Conservation (phyloP, 35 echinoderm and acorn worm species). For the Eucidaris tribuloides region DNA sequence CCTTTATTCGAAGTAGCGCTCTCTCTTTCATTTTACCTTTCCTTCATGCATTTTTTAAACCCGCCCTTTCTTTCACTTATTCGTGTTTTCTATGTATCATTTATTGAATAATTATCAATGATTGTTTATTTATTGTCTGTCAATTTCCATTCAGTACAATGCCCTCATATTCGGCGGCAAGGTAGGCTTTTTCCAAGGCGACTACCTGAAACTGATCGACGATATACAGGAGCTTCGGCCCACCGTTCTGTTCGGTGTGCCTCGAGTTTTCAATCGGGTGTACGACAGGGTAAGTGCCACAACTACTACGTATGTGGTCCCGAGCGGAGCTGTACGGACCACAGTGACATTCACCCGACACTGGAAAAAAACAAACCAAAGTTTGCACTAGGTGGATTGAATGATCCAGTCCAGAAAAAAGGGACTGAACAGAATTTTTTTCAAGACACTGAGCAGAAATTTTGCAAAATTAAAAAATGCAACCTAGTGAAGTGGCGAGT, state of each 20-base stretch:
- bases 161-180: background rate
- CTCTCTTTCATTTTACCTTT: background rate
- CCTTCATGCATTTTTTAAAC: background rate
- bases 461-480: too few relatives aligned
- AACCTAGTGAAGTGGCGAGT: too few relatives aligned
- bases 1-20: too few relatives aligned
- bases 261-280: background rate
- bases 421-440: too few relatives aligned
- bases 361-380: too few relatives aligned
- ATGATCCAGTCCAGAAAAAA: too few relatives aligned
- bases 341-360: too few relatives aligned
- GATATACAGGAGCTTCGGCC: conserved; percentile 12
- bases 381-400: too few relatives aligned
- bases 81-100: background rate
- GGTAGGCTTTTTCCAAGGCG: conserved; percentile 6
- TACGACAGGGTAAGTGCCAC: conserved; percentile 45
- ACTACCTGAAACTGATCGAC: background rate
- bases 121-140: background rate
- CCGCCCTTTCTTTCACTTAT: background rate
- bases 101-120: background rate
- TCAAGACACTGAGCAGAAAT: too few relatives aligned
- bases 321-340: too few relatives aligned
- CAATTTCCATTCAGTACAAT: background rate
- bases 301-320: too few relatives aligned
- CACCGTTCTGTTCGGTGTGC: background rate